These are phyloP conservation scores for Struthidea cinerea DNA, from an alignment of 2,113 vertebrate genomes.

Conservation along the genomic window DNA sequence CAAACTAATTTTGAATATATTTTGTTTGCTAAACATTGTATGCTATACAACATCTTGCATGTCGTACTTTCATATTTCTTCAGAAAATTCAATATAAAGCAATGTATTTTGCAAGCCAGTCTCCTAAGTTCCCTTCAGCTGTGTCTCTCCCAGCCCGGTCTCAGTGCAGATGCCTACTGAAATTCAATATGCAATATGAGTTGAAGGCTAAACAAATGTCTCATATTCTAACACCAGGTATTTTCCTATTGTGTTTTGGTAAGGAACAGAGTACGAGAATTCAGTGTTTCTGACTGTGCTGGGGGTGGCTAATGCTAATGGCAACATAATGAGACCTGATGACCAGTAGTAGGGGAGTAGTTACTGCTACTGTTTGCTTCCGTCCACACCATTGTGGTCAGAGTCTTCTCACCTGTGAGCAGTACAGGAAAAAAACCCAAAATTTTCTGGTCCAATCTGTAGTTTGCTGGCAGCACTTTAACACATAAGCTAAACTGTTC, in stretches of 20 bases:
- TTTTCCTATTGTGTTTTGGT: background rate
- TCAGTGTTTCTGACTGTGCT: background rate
- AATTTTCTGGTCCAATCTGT: background rate
- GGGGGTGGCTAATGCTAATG: fast-evolving
- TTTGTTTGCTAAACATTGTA: background rate
- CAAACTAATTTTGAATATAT: background rate
- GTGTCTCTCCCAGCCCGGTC: background rate
- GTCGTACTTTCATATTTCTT: background rate
- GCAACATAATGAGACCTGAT: background rate
- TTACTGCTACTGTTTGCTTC: background rate
- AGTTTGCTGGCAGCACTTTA: background rate
- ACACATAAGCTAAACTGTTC: background rate
- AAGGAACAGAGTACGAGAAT: background rate
- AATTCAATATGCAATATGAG: background rate
- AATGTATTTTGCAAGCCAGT: background rate
- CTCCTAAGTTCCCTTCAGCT: background rate
- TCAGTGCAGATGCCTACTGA: background rate
- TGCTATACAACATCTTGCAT: background rate
- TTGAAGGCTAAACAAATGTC: background rate
- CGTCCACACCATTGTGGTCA: background rate
- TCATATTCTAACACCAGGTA: background rate
- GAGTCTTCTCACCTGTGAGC: background rate
- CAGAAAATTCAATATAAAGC: background rate
- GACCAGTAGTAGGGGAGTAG: background rate
- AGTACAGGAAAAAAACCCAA: background rate